Conservation (phyloP, 2,888 invertebrate genomes). For the Tiliacea aurago region DNA sequence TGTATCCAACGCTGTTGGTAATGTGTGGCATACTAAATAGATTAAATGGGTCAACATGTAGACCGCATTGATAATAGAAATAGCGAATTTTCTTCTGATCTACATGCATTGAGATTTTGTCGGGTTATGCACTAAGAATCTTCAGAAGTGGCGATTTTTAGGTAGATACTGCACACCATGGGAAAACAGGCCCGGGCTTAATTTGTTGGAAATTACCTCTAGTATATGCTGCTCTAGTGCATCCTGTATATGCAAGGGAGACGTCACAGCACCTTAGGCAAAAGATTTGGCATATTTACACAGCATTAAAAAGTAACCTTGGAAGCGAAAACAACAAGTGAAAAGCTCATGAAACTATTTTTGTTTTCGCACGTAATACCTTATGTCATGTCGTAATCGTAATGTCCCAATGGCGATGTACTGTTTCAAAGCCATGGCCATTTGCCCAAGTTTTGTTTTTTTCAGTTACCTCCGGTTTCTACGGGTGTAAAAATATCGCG, state of each 20-base stretch:
- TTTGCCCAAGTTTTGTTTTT: constrained; percentile 48
- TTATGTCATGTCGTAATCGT: constrained; percentile 23
- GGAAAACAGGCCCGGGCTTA: background rate
- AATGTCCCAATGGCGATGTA: constrained; percentile 2
- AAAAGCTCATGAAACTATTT: constrained; percentile 28
- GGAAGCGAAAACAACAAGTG: constrained; percentile 6
- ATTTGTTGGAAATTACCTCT: too few species aligned
- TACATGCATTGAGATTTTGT: background rate
- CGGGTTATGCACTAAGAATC: background rate
- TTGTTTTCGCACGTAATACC: constrained; percentile 23
- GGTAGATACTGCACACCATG: too few species aligned
- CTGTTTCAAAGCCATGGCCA: constrained; percentile 59
- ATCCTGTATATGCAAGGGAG: too few species aligned
- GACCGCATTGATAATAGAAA: constrained; percentile 4
- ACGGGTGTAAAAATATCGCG: background rate
- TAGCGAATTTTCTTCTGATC: background rate
- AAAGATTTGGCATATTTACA: background rate
- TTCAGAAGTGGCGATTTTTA: background rate
- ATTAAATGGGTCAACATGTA: constrained; percentile 25
- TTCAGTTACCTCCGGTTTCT: background rate
- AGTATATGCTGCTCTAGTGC: too few species aligned
- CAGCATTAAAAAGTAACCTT: constrained; percentile 18
- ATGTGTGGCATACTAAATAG: constrained; percentile 36
- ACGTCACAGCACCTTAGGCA: background rate
- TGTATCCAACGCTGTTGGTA: background rate